Base-by-base conservation (phyloP, 37 sponge, comb jelly and placozoan genomes). In the Cladorhizidae sp. region DNA sequence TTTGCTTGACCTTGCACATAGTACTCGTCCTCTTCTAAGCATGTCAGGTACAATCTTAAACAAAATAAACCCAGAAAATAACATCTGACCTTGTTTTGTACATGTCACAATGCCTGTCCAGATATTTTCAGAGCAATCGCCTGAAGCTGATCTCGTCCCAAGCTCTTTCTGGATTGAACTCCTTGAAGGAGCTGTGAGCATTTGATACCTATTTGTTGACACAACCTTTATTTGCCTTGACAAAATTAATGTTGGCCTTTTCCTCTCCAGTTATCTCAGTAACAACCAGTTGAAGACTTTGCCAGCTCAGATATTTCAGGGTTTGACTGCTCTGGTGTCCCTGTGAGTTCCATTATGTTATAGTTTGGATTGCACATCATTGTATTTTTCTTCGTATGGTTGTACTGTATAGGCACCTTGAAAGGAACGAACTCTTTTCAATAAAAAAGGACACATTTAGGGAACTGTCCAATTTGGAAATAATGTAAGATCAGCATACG, bases 321-420 rank as follows among this genome's bases (percentile, higher is more conserved):
- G 35, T 29, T 57, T 75, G 38, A 50, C 54, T 58, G 3, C 59
- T 35, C 31, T 75, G n/a, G 33, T 59, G 20, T n/a, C 76, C 17
- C 25, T 75, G 76, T 75, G 35, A 39, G 76, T 75, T 29, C 49
- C 5, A 61, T 61, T 61, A 29, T 61, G 29, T n/a, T 7, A n/a
- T 28, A 15, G 5, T 29, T 28, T 61, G 28, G 40, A 21, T 31
- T 38, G 6, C 3, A 23, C 25, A 49, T 40, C 52, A 21, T 52
- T 74, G 54, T 14, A 18, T 74, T 0, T n/a, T n/a, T n/a, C n/a
- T n/a, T n/a, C n/a, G n/a, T n/a, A n/a, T n/a, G n/a, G n/a, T n/a
- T n/a, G n/a, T 75, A 2, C 33, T 29, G 33, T 57, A n/a, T 36
- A 75, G 76, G 29, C 76, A 57, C n/a, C 58, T 75, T 32, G 76